Conservation (phyloP, 1,140 invertebrate genomes). For the Heterodera schachtii region DNA sequence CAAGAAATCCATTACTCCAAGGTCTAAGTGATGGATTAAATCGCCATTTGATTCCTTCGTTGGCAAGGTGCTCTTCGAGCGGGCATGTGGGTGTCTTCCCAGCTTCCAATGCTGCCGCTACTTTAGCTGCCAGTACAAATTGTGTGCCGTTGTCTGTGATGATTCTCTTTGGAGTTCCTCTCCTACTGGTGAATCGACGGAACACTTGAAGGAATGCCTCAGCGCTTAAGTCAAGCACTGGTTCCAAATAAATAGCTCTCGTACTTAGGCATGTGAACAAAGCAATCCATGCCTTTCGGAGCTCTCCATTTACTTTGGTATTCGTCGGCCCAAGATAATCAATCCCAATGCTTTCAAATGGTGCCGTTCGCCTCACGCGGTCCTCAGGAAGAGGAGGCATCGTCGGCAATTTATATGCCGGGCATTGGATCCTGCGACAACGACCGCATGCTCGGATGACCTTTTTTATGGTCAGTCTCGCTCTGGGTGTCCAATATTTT, state of each 20-base stretch:
- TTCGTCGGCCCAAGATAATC: slow-evolving; percentile 26
- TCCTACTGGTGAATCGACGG: slow-evolving; percentile 60
- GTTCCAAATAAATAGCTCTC: slow-evolving; percentile 68
- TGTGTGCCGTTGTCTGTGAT: slow-evolving; percentile 66
- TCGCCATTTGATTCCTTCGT: slow-evolving; percentile 54
- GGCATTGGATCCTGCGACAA: background rate
- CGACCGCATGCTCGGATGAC: background rate
- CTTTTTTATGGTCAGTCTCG: background rate
- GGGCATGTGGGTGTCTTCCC: background rate
- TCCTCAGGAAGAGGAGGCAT: slow-evolving; percentile 23
- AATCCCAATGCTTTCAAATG: slow-evolving; percentile 11
- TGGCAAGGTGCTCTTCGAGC: slow-evolving; percentile 51
- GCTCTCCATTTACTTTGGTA: background rate
- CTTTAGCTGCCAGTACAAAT: slow-evolving; percentile 61
- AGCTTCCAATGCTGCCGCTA: slow-evolving; percentile 29
- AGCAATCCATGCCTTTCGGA: slow-evolving; percentile 61
- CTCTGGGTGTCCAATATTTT: slow-evolving; percentile 17
- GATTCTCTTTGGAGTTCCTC: slow-evolving; percentile 57
- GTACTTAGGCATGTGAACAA: slow-evolving; percentile 67
- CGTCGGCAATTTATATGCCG: slow-evolving; percentile 2
- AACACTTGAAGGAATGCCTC: slow-evolving; percentile 57
- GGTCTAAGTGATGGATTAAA: slow-evolving; percentile 64
- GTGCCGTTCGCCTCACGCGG: background rate
- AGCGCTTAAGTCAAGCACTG: slow-evolving; percentile 59
- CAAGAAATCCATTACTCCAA: slow-evolving; percentile 67